These are phyloP conservation scores for Cantharis rufa DNA, from an alignment of 2,888 invertebrate species.

Conservation along the genomic window DNA sequence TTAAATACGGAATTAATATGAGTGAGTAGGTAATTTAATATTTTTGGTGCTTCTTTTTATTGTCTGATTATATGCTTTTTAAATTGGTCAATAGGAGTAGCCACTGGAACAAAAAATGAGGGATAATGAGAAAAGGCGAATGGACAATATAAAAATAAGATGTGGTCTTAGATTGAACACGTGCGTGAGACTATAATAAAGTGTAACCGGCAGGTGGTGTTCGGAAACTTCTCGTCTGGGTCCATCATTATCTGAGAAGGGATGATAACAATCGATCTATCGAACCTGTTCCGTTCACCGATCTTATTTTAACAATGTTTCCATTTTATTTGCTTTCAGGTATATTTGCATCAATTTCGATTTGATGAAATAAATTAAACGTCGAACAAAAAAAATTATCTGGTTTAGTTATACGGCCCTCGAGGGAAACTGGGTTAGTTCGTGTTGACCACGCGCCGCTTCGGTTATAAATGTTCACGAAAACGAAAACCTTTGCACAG, in stretches of 20 bases:
- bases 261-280: slow-evolving; percentile 23
- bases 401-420: slow-evolving; percentile 18
- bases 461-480: slow-evolving; percentile 10
- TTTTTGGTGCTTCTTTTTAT: neutral
- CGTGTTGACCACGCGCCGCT: slow-evolving; percentile 20
- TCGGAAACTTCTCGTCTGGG: slow-evolving; percentile 16
- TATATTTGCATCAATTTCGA: neutral
- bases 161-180: slow-evolving; percentile 27
- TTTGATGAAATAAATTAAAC: neutral
- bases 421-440: slow-evolving; percentile 10
- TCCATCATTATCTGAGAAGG: slow-evolving; percentile 29
- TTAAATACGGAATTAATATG: neutral
- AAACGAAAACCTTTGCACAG: neutral
- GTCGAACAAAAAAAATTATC: slow-evolving; percentile 12
- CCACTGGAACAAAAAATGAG: slow-evolving; percentile 3
- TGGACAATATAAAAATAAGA: slow-evolving; percentile 14
- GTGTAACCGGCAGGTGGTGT: slow-evolving; percentile 32
- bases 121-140: slow-evolving; percentile 7
- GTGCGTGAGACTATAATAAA: slow-evolving; percentile 26
- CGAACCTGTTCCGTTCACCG: slow-evolving; percentile 11
- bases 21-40: neutral
- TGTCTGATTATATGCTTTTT: neutral
- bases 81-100: neutral
- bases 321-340: neutral
- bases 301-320: neutral